A percentile compares a stretch with the other conserved stretches of the same genome.
phyloP scores from a whole-genome alignment of 2,113 vertebrate genomes.

The Tetrax tetrax region DNA sequence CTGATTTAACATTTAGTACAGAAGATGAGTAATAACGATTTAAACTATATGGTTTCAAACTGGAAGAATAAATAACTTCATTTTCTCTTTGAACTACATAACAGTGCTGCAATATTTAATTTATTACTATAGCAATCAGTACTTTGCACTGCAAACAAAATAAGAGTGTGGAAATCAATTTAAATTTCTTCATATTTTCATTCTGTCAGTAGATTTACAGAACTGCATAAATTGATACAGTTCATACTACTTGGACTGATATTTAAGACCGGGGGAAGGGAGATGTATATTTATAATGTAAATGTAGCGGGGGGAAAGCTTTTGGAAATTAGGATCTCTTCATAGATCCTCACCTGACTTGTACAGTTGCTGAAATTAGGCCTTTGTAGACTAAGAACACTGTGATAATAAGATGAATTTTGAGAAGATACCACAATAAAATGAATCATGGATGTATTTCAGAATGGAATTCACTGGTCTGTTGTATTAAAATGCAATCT shows the following conservation, averaged over 20 bases:
- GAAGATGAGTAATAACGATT: background rate
- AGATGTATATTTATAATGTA: background rate
- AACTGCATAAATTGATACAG: background rate
- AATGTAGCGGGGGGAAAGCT: rapidly evolving
- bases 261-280: background rate
- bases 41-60: background rate
- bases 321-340: background rate
- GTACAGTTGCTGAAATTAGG: background rate
- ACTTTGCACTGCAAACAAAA: background rate
- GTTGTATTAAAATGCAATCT: background rate
- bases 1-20: background rate
- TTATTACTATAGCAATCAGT: background rate
- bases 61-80: background rate
- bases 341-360: background rate
- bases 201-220: background rate
- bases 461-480: background rate
- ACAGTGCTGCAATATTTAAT: background rate
- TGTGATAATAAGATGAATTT: background rate
- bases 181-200: background rate
- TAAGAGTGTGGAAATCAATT: background rate
- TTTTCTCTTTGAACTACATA: background rate
- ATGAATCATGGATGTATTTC: background rate
- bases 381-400: background rate
- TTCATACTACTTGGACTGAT: background rate
- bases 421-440: background rate